Percentiles rank a stretch among this genome's conserved stretches.
phyloP scores from a whole-genome alignment of 2,888 invertebrate genomes.

The Ennomos fuscantarius region DNA sequence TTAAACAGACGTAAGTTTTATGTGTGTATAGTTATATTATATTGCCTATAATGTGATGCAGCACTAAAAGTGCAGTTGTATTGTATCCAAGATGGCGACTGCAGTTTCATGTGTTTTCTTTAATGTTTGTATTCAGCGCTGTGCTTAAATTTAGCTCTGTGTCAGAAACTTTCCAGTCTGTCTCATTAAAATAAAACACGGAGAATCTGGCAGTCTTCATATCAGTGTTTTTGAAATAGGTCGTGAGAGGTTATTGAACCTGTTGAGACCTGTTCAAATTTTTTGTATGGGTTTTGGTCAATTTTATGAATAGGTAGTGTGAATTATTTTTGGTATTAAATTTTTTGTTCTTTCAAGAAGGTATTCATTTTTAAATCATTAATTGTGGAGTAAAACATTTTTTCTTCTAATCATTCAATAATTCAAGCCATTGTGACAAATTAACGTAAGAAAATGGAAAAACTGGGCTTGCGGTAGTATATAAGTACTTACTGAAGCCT shows the following conservation, averaged over 20 bases:
- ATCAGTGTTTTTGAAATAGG: conserved; percentile 33
- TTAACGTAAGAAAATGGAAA: no score
- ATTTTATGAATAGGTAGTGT: not conserved
- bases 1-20: conserved; percentile 66
- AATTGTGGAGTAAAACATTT: no score
- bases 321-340: no score
- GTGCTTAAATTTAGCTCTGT: conserved; percentile 35
- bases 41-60: conserved; percentile 15
- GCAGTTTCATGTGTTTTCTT: conserved; percentile 49
- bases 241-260: conserved; percentile 65
- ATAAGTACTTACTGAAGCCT: no score
- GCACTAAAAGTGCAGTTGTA: conserved; percentile 33
- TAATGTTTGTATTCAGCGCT: conserved; percentile 56
- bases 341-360: no score
- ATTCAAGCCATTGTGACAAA: no score
- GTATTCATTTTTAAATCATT: no score
- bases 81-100: conserved; percentile 73
- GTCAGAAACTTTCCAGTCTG: conserved; percentile 28
- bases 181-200: conserved; percentile 4
- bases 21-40: not conserved
- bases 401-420: no score
- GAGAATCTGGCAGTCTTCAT: conserved; percentile 19
- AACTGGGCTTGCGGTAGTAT: no score
- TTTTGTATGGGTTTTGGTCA: not conserved
- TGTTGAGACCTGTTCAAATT: conserved; percentile 63